Percentiles rank a stretch among this genome's conserved stretches.
Conservation (phyloP, 2,888 invertebrate species). For the Ischnura elegans region DNA sequence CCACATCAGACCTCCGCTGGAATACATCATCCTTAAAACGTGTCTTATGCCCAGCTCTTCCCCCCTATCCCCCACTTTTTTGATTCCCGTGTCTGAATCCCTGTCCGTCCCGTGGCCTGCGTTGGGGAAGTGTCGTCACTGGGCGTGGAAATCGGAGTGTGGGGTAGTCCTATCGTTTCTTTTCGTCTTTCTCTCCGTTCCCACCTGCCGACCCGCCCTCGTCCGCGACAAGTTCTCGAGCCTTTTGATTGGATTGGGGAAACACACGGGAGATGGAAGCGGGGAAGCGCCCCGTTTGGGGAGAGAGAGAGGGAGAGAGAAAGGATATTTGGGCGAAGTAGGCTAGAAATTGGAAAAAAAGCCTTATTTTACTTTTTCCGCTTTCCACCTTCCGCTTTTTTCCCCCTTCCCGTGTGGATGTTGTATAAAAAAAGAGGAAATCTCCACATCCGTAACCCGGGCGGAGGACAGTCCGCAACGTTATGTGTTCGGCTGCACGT, state of each 20-base stretch:
- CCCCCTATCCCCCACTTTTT: too few relatives aligned
- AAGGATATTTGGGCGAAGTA: background rate
- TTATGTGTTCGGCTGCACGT: background rate
- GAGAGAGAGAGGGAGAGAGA: background rate
- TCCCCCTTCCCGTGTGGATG: background rate
- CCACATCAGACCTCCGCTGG: too few relatives aligned
- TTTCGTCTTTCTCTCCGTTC: background rate
- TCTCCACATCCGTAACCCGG: background rate
- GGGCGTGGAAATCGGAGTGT: background rate
- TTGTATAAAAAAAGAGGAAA: background rate
- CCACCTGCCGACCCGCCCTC: background rate
- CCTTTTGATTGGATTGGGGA: slow-evolving; percentile 29
- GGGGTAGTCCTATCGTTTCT: background rate
- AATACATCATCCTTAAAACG: too few relatives aligned
- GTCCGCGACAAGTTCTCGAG: background rate
- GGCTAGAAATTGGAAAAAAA: slow-evolving; percentile 6
- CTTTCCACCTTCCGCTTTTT: background rate
- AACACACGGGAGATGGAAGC: background rate
- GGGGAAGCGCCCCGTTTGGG: too few relatives aligned
- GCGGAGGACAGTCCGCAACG: background rate
- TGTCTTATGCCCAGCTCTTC: too few relatives aligned
- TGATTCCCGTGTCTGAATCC: too few relatives aligned
- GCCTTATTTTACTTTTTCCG: slow-evolving; percentile 26
- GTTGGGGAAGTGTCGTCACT: too few relatives aligned
- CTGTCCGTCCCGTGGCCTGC: too few relatives aligned